Percentiles rank a stretch among this genome's conserved stretches.
Conservation (phyloP, 2,113 vertebrate genomes). For the Ictalurus furcatus region DNA sequence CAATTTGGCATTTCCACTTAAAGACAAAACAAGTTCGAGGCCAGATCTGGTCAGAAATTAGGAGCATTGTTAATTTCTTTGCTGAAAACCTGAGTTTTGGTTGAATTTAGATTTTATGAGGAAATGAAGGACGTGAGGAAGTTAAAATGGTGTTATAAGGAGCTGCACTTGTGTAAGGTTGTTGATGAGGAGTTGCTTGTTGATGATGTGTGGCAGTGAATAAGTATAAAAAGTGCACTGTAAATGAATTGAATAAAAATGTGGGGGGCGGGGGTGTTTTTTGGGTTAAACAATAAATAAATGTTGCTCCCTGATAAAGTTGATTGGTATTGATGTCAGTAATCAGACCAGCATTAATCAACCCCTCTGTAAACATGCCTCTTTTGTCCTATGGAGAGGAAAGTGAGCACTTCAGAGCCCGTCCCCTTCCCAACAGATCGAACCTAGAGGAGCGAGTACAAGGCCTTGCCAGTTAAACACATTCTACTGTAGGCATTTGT, state of each 20-base stretch:
- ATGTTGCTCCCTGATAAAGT: slow-evolving; percentile 26
- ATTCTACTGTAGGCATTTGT: not conserved
- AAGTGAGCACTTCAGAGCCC: not conserved
- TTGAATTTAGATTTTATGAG: no score
- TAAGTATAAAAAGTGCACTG: not conserved
- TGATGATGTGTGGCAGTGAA: not conserved
- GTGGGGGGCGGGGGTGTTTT: no score
- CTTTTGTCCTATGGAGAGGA: slow-evolving; percentile 10
- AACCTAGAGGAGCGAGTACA: not conserved
- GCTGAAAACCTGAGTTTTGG: not conserved
- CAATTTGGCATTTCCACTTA: no score
- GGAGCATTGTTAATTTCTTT: no score
- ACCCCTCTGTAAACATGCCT: slow-evolving; percentile 22
- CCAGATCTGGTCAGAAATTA: no score
- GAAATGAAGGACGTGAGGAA: no score
- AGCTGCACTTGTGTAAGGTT: not conserved
- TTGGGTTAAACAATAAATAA: not conserved
- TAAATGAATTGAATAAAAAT: no score
- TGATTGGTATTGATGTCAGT: slow-evolving; percentile 38
- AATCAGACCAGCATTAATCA: slow-evolving; percentile 43
- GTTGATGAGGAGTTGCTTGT: not conserved
- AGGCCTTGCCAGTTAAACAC: not conserved
- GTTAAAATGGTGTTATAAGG: not conserved
- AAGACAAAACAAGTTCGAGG: no score
- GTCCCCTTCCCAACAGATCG: slow-evolving; percentile 15